Percentiles rank a stretch among this genome's conserved stretches.
These are phyloP conservation scores for Pyralis farinalis DNA, from an alignment of 2,888 invertebrate species.

Conservation along the genomic window DNA sequence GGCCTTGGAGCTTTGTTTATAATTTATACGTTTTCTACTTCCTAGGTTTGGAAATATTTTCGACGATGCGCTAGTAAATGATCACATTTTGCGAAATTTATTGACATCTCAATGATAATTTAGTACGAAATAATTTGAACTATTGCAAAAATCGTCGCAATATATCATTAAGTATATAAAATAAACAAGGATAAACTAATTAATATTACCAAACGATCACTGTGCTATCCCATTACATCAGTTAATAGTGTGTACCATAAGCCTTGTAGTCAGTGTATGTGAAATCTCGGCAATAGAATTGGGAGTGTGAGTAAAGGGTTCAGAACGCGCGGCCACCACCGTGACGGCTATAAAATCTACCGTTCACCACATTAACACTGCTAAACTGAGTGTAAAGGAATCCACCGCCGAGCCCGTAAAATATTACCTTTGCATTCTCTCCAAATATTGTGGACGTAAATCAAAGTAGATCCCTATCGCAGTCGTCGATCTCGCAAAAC, in stretches of 20 bases:
- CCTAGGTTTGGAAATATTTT: conserved; percentile 3
- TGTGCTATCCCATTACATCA: too few relatives aligned
- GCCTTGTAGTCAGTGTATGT: neutral
- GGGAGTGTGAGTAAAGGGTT: conserved; percentile 3
- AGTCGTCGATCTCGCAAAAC: neutral
- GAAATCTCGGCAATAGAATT: neutral
- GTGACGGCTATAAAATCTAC: conserved; percentile 7
- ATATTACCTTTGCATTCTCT: neutral
- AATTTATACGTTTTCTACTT: conserved; percentile 3
- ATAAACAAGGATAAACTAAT: too few relatives aligned
- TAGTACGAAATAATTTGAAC: neutral
- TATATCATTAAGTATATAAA: too few relatives aligned
- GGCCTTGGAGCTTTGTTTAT: neutral
- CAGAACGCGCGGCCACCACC: neutral
- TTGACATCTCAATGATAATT: neutral
- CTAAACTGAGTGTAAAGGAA: conserved; percentile 10
- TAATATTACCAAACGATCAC: too few relatives aligned
- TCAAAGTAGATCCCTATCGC: neutral
- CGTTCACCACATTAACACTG: conserved; percentile 8
- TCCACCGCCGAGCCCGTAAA: neutral
- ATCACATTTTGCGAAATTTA: conserved; percentile 2
- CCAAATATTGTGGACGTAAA: neutral
- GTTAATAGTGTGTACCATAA: too few relatives aligned
- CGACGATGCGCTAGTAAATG: neutral
- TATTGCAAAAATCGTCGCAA: neutral